Conservation (phyloP, 2,113 vertebrate species). For the Leucopsar rothschildi region DNA sequence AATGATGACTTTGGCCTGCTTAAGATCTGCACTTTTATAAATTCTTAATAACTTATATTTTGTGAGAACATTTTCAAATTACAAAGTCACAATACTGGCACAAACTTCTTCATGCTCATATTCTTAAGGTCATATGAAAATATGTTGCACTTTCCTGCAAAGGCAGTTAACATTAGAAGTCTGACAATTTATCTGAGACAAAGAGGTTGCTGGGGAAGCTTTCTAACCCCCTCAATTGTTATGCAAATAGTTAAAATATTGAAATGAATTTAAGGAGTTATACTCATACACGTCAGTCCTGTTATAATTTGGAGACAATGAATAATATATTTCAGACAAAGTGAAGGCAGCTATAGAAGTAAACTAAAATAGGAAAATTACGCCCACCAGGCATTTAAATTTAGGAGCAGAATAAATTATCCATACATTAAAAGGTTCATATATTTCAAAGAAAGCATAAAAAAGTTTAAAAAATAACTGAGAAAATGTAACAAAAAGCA, state of each 20-base stretch:
- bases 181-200: slow-evolving; percentile 36
- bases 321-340: slow-evolving; percentile 75
- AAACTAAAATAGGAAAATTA: slow-evolving; percentile 76
- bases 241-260: slow-evolving; percentile 74
- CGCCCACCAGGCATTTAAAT: slow-evolving; percentile 72
- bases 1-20: not conserved
- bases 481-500: slow-evolving; percentile 70
- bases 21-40: not conserved
- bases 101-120: slow-evolving; percentile 1
- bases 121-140: slow-evolving; percentile 19
- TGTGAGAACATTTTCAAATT: slow-evolving; percentile 30
- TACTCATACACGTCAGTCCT: slow-evolving; percentile 50
- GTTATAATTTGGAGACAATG: slow-evolving; percentile 74
- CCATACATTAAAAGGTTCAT: slow-evolving; percentile 72
- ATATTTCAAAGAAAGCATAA: slow-evolving; percentile 71
- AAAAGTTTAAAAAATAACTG: slow-evolving; percentile 64
- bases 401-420: slow-evolving; percentile 75
- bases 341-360: slow-evolving; percentile 67
- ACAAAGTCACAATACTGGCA: not conserved
- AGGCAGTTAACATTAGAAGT: slow-evolving; percentile 3
- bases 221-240: slow-evolving; percentile 26
- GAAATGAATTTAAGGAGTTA: slow-evolving; percentile 65
- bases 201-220: slow-evolving; percentile 26
- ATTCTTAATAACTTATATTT: slow-evolving; percentile 26
- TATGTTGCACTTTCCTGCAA: not conserved